Evolutionary conservation across 2,888 invertebrate species (phyloP).

Genomic region (Panzeria rudis): DNA sequence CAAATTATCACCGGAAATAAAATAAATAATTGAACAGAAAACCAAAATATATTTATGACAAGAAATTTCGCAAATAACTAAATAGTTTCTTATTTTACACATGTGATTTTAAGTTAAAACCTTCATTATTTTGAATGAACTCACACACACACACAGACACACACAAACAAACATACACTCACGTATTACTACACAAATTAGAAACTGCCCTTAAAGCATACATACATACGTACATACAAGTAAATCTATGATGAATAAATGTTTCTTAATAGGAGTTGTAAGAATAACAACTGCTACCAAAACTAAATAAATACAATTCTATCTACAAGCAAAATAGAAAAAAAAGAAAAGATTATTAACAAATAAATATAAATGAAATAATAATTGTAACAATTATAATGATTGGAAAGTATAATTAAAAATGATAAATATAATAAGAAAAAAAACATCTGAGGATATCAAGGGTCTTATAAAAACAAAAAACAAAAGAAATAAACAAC

Average conservation of each 20-base stretch:
- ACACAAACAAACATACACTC: constrained; percentile 50
- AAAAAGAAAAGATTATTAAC: constrained; percentile 35
- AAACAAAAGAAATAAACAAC: constrained; percentile 75
- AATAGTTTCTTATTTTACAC: not conserved
- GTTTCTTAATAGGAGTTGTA: constrained; percentile 57
- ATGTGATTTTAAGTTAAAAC: constrained; percentile 32
- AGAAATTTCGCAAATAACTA: constrained; percentile 15
- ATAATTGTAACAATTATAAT: constrained; percentile 60
- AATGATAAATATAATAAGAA: constrained; percentile 73
- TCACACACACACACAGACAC: constrained; percentile 52
- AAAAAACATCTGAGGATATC: constrained; percentile 82
- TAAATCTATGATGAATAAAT: constrained; percentile 45
- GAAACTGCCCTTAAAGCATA: not conserved
- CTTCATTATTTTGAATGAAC: not conserved
- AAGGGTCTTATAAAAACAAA: constrained; percentile 83
- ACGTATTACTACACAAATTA: constrained; percentile 58
- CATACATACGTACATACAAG: not conserved
- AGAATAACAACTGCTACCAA: constrained; percentile 37
- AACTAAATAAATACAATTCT: constrained; percentile 68
- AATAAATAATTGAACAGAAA: constrained; percentile 41
- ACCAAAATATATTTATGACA: constrained; percentile 20
- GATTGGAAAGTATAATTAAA: constrained; percentile 63
- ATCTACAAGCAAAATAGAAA: constrained; percentile 72
- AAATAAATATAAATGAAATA: constrained; percentile 30
- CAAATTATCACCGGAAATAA: constrained; percentile 58